Evolutionary conservation across 1,140 invertebrate genomes (phyloP).

Genomic region (Drosophila biarmipes): DNA sequence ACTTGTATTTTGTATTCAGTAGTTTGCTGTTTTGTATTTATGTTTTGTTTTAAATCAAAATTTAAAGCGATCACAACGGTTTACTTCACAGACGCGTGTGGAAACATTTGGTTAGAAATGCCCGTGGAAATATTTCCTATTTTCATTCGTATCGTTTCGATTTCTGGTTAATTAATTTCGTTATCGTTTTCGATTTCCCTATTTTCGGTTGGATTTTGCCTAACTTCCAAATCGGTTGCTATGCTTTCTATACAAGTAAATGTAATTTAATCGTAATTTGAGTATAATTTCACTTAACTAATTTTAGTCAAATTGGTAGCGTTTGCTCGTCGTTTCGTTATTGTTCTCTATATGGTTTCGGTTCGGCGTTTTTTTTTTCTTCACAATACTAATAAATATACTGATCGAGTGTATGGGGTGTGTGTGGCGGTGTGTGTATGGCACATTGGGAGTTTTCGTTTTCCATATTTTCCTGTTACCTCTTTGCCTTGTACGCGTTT

Average conservation of each 20-base stretch:
- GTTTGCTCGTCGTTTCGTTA: conserved; percentile 42
- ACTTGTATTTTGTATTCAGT: conserved; percentile 33
- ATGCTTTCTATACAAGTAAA: conserved; percentile 38
- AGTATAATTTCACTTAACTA: conserved; percentile 52
- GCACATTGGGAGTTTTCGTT: conserved; percentile 62
- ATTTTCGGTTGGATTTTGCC: conserved; percentile 17
- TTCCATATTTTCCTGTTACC: conserved; percentile 17
- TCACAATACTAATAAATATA: conserved; percentile 43
- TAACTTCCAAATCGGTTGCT: conserved; percentile 32
- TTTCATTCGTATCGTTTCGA: conserved; percentile 34
- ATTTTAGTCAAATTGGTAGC: conserved; percentile 45
- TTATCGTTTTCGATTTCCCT: conserved; percentile 20
- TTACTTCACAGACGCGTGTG: conserved; percentile 77
- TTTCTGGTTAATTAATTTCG: conserved; percentile 30
- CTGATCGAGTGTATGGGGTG: conserved; percentile 10
- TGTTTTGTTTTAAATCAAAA: conserved; percentile 63
- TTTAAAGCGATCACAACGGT: conserved; percentile 81
- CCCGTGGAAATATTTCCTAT: conserved; percentile 68
- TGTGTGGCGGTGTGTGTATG: conserved; percentile 48
- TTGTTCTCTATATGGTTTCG: conserved; percentile 46
- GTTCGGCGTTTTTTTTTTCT: conserved; percentile 32
- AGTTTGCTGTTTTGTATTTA: conserved; percentile 36
- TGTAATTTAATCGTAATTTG: conserved; percentile 47
- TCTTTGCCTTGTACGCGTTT: conserved; percentile 49
- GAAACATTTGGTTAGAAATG: conserved; percentile 64